phyloP scores from a whole-genome alignment of 2,113 vertebrate species.

The Caretta caretta region DNA sequence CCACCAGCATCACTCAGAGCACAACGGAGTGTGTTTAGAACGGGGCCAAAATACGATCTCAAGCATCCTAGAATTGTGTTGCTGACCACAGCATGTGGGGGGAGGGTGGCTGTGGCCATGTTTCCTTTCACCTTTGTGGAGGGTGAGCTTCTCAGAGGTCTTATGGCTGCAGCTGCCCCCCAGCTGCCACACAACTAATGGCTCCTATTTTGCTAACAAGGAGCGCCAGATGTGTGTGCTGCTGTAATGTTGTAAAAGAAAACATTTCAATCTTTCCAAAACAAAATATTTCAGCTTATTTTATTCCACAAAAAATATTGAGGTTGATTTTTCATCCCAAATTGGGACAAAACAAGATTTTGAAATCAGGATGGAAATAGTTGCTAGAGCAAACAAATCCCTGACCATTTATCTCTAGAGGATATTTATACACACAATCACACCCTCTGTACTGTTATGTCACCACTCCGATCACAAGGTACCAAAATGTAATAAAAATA shows the following conservation, averaged over 20 bases:
- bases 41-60: too few species aligned
- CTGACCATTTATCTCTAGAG: not conserved
- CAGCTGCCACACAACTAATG: not conserved
- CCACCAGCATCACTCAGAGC: too few species aligned
- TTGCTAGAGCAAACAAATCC: not conserved
- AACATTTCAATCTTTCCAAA: too few species aligned
- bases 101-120: not conserved
- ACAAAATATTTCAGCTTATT: too few species aligned
- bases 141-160: not conserved
- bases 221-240: too few species aligned
- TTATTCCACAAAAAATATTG: too few species aligned
- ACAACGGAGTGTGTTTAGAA: too few species aligned
- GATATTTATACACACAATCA: not conserved
- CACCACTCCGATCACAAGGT: not conserved
- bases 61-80: not conserved
- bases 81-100: not conserved
- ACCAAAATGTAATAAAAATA: not conserved
- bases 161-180: not conserved
- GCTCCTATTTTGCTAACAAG: too few species aligned
- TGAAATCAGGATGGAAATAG: not conserved
- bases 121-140: not conserved
- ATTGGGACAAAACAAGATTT: not conserved
- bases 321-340: too few species aligned
- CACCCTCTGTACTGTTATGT: not conserved
- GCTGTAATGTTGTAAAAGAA: too few species aligned